These are phyloP conservation scores for Pangasius mekongensis DNA, from an alignment of 2,797 vertebrate genomes.

Conservation along the genomic window DNA sequence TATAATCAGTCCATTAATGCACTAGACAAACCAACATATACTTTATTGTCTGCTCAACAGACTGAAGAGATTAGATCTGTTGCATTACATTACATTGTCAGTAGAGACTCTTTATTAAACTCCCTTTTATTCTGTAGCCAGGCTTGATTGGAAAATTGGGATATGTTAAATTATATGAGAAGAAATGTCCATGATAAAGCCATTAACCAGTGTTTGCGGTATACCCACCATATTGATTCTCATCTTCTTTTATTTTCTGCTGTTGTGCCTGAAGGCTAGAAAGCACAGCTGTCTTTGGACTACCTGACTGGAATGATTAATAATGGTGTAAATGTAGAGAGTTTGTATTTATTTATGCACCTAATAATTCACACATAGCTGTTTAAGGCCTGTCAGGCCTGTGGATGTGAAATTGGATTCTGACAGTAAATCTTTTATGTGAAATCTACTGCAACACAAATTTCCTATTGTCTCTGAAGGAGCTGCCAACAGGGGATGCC, in stretches of 20 bases:
- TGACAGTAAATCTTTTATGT: slow-evolving; percentile 30
- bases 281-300: slow-evolving; percentile 7
- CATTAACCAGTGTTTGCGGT: slow-evolving; percentile 31
- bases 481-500: slow-evolving; percentile 30
- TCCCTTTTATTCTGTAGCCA: slow-evolving; percentile 20
- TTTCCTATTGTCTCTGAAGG: slow-evolving; percentile 26
- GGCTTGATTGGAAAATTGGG: slow-evolving; percentile 4
- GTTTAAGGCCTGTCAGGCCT: slow-evolving; percentile 16
- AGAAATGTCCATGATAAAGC: slow-evolving; percentile 19
- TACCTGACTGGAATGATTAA: slow-evolving; percentile 15
- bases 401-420: slow-evolving; percentile 10
- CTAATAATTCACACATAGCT: slow-evolving; percentile 13
- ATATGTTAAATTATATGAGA: slow-evolving; percentile 12
- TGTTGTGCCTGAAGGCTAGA: not conserved
- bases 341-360: slow-evolving; percentile 31
- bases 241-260: not conserved
- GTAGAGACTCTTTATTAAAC: slow-evolving; percentile 12
- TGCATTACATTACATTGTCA: not conserved
- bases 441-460: slow-evolving; percentile 23
- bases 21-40: not conserved
- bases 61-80: not conserved
- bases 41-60: not conserved
- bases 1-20: not conserved
- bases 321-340: slow-evolving; percentile 8
- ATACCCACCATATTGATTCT: slow-evolving; percentile 22